A percentile compares a stretch with the other conserved stretches of the same genome.
Evolutionary conservation across 1,140 invertebrate genomes (phyloP).

Genomic region (Macrosteles quadrilineatus): DNA sequence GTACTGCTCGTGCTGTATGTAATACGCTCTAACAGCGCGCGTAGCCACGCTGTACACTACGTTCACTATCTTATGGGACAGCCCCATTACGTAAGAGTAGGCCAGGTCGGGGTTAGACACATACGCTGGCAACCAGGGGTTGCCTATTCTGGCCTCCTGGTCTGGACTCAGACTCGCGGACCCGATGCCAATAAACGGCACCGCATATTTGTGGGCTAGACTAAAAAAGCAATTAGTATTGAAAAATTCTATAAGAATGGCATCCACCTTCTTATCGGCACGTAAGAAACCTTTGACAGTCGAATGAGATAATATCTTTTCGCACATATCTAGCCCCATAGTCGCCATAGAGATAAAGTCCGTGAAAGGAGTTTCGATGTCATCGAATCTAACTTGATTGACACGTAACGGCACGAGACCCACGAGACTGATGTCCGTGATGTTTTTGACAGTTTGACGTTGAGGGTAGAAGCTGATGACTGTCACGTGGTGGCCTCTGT

Average conservation of each 20-base stretch:
- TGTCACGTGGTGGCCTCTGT: constrained; percentile 46
- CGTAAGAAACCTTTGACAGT: constrained; percentile 55
- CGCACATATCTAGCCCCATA: constrained; percentile 48
- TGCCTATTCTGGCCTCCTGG: constrained; percentile 52
- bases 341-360: constrained; percentile 13
- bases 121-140: constrained; percentile 27
- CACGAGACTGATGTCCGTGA: constrained; percentile 51
- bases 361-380: neutral
- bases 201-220: constrained; percentile 50
- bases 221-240: constrained; percentile 41
- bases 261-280: constrained; percentile 45
- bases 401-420: neutral
- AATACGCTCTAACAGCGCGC: neutral
- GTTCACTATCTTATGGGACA: constrained; percentile 25
- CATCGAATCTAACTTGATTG: neutral
- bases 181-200: constrained; percentile 60
- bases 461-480: constrained; percentile 51
- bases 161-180: constrained; percentile 61
- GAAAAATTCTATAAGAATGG: constrained; percentile 46
- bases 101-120: constrained; percentile 30
- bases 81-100: constrained; percentile 33
- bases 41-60: neutral
- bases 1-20: neutral
- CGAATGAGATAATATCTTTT: constrained; percentile 53
- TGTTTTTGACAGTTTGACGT: constrained; percentile 53